phyloP scores from a whole-genome alignment of 92 coral and sea anemone species.

The Palythoa grandiflora region DNA sequence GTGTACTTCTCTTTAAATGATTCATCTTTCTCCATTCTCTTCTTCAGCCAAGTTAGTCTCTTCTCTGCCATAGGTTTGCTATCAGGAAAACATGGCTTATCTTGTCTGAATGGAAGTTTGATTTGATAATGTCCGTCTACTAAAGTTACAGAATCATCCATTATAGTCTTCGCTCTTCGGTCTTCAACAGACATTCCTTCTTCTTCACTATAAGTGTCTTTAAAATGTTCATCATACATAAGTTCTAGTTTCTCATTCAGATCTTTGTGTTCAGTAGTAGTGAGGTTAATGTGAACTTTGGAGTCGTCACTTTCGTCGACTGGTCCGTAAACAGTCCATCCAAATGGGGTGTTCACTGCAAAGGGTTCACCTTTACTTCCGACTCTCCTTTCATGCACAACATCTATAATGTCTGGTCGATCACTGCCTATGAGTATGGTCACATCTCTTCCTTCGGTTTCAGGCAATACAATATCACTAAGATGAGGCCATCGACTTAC shows the following conservation, averaged over 20 bases:
- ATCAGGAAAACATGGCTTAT: slow-evolving; percentile 64
- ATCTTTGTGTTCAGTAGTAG: slow-evolving; percentile 52
- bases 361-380: slow-evolving; percentile 65
- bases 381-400: slow-evolving; percentile 53
- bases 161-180: slow-evolving; percentile 50
- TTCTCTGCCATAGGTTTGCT: slow-evolving; percentile 66
- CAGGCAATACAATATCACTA: slow-evolving; percentile 62
- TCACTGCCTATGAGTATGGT: slow-evolving; percentile 72
- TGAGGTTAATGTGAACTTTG: slow-evolving; percentile 53
- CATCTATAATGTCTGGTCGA: slow-evolving; percentile 61
- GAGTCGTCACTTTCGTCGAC: slow-evolving; percentile 51
- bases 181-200: slow-evolving; percentile 66
- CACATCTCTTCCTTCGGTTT: slow-evolving; percentile 61
- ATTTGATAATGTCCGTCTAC: slow-evolving; percentile 79
- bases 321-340: slow-evolving; percentile 83
- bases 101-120: slow-evolving; percentile 61
- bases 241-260: slow-evolving; percentile 61
- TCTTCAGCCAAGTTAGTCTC: slow-evolving; percentile 65
- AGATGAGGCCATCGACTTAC: slow-evolving; percentile 73
- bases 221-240: slow-evolving; percentile 74
- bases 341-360: slow-evolving; percentile 73
- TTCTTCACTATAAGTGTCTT: slow-evolving; percentile 35
- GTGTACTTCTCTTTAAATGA: slow-evolving; percentile 59
- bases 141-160: slow-evolving; percentile 68
- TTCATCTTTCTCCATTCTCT: slow-evolving; percentile 68